Evolutionary conservation across 1,140 invertebrate genomes (phyloP).

Genomic region (Periplaneta americana): DNA sequence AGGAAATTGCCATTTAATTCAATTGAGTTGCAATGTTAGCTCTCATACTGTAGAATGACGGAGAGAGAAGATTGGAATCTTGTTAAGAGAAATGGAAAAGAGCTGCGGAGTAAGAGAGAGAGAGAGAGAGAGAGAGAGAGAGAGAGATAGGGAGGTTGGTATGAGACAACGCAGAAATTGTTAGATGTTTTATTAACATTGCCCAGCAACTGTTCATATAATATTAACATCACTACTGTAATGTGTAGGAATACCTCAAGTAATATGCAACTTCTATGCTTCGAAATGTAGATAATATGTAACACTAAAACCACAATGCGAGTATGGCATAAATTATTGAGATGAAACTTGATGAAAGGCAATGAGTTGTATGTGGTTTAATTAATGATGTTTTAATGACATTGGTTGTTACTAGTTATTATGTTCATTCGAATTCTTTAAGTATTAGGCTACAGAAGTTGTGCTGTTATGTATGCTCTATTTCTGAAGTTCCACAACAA

Average conservation of each 20-base stretch:
- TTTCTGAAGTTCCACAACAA: neutral
- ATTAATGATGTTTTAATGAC: neutral
- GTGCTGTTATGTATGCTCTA: neutral
- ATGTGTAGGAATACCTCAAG: neutral
- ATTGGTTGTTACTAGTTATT: neutral
- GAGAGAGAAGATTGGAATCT: neutral
- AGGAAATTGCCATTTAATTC: slow-evolving; percentile 7
- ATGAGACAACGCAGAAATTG: neutral
- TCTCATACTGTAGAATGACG: neutral
- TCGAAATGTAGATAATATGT: neutral
- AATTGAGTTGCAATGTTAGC: neutral
- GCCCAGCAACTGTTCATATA: neutral
- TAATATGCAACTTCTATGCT: too few species aligned
- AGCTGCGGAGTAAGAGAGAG: neutral
- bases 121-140: too few species aligned
- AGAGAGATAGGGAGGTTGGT: too few species aligned
- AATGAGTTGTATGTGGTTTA: neutral
- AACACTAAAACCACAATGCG: neutral
- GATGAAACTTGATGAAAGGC: neutral
- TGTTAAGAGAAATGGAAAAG: neutral
- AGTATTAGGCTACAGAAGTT: neutral
- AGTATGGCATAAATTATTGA: neutral
- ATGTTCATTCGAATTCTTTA: neutral
- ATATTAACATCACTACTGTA: too few species aligned
- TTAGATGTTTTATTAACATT: neutral